Evolutionary conservation across 2,797 vertebrate genomes (phyloP), one percentile per base, ranked within the genome.

Genomic region (Megaceryle alcyon): DNA sequence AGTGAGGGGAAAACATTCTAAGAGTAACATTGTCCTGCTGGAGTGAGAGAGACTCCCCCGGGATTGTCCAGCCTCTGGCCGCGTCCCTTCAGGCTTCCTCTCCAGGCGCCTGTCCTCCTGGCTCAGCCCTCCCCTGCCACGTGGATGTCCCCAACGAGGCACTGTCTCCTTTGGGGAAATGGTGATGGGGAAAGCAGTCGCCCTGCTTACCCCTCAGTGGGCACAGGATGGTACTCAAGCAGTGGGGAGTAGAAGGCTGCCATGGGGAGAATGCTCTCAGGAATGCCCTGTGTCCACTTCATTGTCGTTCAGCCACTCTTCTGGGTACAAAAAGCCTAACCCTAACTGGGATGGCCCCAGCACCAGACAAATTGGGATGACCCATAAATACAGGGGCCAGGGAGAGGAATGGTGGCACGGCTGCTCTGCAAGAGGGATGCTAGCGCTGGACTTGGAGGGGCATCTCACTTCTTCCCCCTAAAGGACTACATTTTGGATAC

Each of bases 271-370:
- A 41, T 66, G 57, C 12, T 70, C 12, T 15, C 7, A 12, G 64
- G 29, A 63, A 9, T 0, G 0, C 4, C 37, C 20, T 14, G 8
- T 33, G 21, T 31, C 44, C 0, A 0, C 3, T 37, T 37, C 1
- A 0, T 2, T 26, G 82, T 22, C 14, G 23, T 83, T 78, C 35
- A 28, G 22, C 10, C 6, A 8, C 23, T 23, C 33, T 49, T 37
- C 23, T 14, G 33, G 19, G 9, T 54, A 44, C 4, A 2, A 75
- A 71, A 37, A 19, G 1, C 28, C 23, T 44, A 28, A 26, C 7
- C 10, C n/a, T 2, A 19, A 15, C 20, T 4, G 12, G 13, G 12
- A 8, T 64, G 37, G 14, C 48, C 33, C 44, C 22, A 28, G 26
- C 14, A 44, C 10, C 13, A 33, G 53, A 19, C 3, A 33, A 78